Base-by-base conservation (phyloP, 2,888 invertebrate genomes). In the Ectemnius continuus region DNA sequence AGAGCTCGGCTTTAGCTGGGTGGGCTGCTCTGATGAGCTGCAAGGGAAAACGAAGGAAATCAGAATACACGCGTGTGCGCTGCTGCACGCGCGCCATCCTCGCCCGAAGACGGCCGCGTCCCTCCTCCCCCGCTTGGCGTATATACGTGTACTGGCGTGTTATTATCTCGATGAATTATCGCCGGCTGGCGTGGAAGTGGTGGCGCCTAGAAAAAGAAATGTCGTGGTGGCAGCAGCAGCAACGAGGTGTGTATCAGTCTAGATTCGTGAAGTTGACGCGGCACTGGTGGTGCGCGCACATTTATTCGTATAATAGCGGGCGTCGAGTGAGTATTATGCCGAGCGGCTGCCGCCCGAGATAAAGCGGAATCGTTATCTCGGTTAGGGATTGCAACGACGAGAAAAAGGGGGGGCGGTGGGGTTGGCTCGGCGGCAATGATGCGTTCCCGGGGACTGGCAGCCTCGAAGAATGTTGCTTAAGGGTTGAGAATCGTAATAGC, bases 331-430 rank as follows among this genome's bases (percentile, higher is more conserved):
- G 79, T 79, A 77, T 79, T 80, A 79, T 78, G 76, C 76, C 76
- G 70, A 72, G 80, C 75, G 80, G 80, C 81, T 78, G 81, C 81
- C 72, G 75, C 72, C 36, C 68, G 75, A 82, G 80, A 83, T 84
- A 85, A 84, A 83, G 81, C 79, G 76, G 75, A 82, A 83, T 85
- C 85, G 82, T 85, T 85, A 84, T 82, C 83, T 81, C 79, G 76
- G 81, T 79, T 83, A 82, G 79, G 79, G 78, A 77, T 75, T 81
- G 76, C 79, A 79, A 73, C 73, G 72, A 67, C 72, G 74, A 58
- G 69, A 59, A 8, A 36, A 11, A 8, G 36, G 36, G 36, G 8
- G 48, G 62, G 59, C 63, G 47, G 36, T 45, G 62, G 60, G 69
- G 47, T 63, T 61, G 52, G 67, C 64, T 28, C 65, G 64, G 26